phyloP scores from a whole-genome alignment of 2,888 invertebrate genomes.

The Hecatera dysodea region DNA sequence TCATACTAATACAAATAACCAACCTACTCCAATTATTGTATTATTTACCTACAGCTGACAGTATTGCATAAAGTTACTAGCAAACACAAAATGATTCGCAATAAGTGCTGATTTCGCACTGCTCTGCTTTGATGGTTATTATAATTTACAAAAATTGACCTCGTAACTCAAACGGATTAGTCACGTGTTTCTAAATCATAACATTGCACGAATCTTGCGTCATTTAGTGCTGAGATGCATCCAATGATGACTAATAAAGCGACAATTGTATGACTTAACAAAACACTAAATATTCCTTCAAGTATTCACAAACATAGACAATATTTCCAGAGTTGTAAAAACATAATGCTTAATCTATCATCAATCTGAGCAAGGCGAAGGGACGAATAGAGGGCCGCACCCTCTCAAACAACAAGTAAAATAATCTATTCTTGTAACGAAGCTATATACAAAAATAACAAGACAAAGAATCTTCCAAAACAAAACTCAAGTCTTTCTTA shows the following conservation, averaged over 20 bases:
- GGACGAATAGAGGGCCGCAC: constrained; percentile 62
- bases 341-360: constrained; percentile 73
- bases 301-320: constrained; percentile 21
- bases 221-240: constrained; percentile 49
- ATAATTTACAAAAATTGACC: constrained; percentile 55
- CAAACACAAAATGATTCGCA: constrained; percentile 35
- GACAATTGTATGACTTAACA: constrained; percentile 45
- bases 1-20: background rate
- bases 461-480: constrained; percentile 33
- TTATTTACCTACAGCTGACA: background rate
- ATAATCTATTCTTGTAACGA: constrained; percentile 58
- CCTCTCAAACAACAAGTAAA: constrained; percentile 56
- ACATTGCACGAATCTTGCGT: constrained; percentile 52
- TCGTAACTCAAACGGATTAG: constrained; percentile 41
- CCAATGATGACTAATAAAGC: constrained; percentile 51
- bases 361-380: constrained; percentile 63
- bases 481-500: constrained; percentile 9
- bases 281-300: constrained; percentile 36
- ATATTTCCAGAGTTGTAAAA: constrained; percentile 5
- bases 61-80: background rate
- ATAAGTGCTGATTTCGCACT: constrained; percentile 29
- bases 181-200: constrained; percentile 55
- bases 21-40: background rate
- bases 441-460: constrained; percentile 54
- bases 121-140: constrained; percentile 21